phyloP scores from a whole-genome alignment of 1,140 invertebrate species.

The Episyrphus balteatus region DNA sequence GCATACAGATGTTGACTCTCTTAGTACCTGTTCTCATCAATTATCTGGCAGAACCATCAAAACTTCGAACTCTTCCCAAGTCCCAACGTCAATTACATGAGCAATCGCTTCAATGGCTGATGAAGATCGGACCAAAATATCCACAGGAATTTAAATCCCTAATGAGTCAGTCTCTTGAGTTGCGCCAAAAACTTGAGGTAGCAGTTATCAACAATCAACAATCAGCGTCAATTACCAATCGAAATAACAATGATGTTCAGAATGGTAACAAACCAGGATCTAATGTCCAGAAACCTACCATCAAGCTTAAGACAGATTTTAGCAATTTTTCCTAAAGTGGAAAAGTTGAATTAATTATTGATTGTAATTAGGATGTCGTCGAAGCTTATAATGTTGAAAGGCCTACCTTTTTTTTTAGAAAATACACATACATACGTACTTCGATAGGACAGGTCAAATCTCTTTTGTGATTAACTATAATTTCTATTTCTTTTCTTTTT shows the following conservation, averaged over 20 bases:
- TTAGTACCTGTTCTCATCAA: slow-evolving; percentile 81
- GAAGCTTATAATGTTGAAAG: too few species aligned
- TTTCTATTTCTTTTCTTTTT: too few species aligned
- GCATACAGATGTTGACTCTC: slow-evolving; percentile 76
- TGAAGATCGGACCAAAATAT: slow-evolving; percentile 82
- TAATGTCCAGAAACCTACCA: slow-evolving; percentile 59
- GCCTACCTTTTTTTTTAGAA: too few species aligned
- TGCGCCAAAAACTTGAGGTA: slow-evolving; percentile 71
- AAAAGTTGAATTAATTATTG: background rate
- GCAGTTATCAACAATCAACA: slow-evolving; percentile 70
- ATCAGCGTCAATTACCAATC: slow-evolving; percentile 39
- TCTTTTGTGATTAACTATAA: too few species aligned
- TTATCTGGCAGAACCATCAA: slow-evolving; percentile 61
- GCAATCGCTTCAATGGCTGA: slow-evolving; percentile 74
- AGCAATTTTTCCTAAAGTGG: slow-evolving; percentile 61
- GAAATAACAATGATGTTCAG: slow-evolving; percentile 36
- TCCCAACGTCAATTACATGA: slow-evolving; percentile 66
- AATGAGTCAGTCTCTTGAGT: slow-evolving; percentile 68
- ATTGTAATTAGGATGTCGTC: too few species aligned
- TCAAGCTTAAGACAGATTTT: slow-evolving; percentile 93
- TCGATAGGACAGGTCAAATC: too few species aligned
- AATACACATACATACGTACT: too few species aligned
- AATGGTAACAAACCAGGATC: slow-evolving; percentile 36
- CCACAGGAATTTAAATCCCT: slow-evolving; percentile 86
- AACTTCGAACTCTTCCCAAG: slow-evolving; percentile 49